Evolutionary conservation across 2,797 vertebrate species (phyloP).

Genomic region (Crocidura indochinensis): DNA sequence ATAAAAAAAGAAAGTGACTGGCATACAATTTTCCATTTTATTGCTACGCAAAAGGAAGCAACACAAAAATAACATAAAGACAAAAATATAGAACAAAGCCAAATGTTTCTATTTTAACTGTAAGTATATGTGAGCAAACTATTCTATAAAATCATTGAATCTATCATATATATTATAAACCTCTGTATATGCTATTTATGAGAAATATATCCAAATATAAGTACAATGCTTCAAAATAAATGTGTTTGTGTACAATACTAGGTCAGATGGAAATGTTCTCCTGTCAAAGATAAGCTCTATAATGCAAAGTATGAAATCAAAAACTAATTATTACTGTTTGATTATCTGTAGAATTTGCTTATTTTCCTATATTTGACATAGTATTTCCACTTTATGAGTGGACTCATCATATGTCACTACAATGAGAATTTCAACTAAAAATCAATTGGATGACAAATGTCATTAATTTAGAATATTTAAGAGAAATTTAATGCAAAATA

Average conservation of each 20-base stretch:
- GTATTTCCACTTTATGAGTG: neutral
- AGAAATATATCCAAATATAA: neutral
- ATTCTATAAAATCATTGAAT: neutral
- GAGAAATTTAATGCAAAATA: neutral
- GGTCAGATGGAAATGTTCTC: neutral
- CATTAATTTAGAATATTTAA: constrained; percentile 13
- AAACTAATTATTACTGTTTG: neutral
- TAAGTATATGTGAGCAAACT: neutral
- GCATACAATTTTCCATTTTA: neutral
- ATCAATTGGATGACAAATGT: neutral
- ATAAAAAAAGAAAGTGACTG: neutral
- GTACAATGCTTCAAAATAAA: neutral
- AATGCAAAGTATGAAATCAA: neutral
- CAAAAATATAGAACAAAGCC: neutral
- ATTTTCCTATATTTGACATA: neutral
- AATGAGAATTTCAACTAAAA: neutral
- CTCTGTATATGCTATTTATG: neutral
- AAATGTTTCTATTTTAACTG: neutral
- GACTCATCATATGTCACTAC: neutral
- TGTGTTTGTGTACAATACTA: neutral
- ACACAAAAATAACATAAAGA: neutral
- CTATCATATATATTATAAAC: neutral
- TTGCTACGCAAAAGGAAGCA: neutral
- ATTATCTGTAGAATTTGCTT: neutral
- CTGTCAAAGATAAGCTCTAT: neutral